Evolutionary conservation across 2,113 vertebrate genomes (phyloP).

Genomic region (Hemiscyllium ocellatum): DNA sequence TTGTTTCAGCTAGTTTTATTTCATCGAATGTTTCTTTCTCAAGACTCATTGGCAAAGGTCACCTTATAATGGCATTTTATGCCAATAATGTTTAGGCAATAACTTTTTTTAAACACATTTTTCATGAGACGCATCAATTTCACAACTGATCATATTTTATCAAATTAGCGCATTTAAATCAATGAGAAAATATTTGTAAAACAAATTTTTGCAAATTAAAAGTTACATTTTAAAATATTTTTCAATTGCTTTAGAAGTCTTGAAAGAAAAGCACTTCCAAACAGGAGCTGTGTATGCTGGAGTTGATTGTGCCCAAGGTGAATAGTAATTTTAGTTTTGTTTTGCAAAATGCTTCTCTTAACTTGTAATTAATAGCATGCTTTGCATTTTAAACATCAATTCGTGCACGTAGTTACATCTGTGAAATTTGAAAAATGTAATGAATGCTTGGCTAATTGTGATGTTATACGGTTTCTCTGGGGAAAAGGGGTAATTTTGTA

Average conservation of each 20-base stretch:
- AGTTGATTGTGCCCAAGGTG: not conserved
- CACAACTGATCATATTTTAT: not conserved
- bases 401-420: not conserved
- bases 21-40: not conserved
- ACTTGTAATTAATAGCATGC: not conserved
- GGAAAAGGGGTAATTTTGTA: conserved; percentile 14
- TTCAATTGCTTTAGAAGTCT: not conserved
- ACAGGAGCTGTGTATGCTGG: not conserved
- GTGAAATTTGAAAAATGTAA: not conserved
- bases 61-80: not conserved
- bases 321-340: not conserved
- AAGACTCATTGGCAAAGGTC: not conserved
- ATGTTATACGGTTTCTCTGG: not conserved
- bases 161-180: not conserved
- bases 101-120: not conserved
- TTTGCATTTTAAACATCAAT: conserved; percentile 1
- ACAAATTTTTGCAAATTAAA: not conserved
- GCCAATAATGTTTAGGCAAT: not conserved
- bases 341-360: not conserved
- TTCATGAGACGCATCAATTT: not conserved
- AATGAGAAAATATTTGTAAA: not conserved
- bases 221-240: not conserved
- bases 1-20: not conserved
- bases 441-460: conserved; percentile 11
- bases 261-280: not conserved